Base-by-base conservation (phyloP, 2,113 vertebrate species). In the Bos indicus region DNA sequence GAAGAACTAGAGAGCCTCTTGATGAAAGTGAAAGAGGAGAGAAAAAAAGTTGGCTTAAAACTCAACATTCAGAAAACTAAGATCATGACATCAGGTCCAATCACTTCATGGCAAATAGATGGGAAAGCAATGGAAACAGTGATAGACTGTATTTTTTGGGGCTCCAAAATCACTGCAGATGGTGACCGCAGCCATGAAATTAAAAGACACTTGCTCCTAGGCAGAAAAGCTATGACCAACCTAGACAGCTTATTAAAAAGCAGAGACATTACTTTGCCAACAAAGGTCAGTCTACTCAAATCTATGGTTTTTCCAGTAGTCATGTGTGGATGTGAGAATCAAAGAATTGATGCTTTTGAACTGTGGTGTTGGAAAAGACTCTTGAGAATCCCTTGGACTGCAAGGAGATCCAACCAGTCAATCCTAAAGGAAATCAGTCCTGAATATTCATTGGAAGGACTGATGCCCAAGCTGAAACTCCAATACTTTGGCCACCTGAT, bases 121-220 rank as follows among this genome's bases (percentile, higher is more conserved):
- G 67, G n/a, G 19, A 2, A 71, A 71, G 10, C 64, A 36, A 10
- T 71, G n/a, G 19, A 40, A 71, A 71, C 67, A 71, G 9, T 40
- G 67, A 6, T 11, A 36, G n/a, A 40, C 17, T 71, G 2, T 67
- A 36, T 21, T 36, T 71, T 71, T 0, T 0, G 0, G 64, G 67
- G 19, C n/a, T 71, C 9, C 17, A 71, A 40, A 71, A 21, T 71
- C n/a, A 71, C n/a, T 40, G 67, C n/a, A 40, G 67, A 40, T 71
- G 10, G 19, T 23, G n/a, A 71, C n/a, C 12, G 4, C 4, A 71
- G n/a, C n/a, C 64, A 12, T 23, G n/a, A 36, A 71, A 71, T 36
- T 71, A 71, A 71, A 71, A 71, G 10, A 71, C 10, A 36, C n/a
- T 71, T 67, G 5, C 19, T 71, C n/a, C 67, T 71, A 36, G 10